A percentile compares a stretch with the other conserved stretches of the same genome.
Evolutionary conservation across 2,888 invertebrate genomes (phyloP).

Genomic region (Isotomurus palustris): DNA sequence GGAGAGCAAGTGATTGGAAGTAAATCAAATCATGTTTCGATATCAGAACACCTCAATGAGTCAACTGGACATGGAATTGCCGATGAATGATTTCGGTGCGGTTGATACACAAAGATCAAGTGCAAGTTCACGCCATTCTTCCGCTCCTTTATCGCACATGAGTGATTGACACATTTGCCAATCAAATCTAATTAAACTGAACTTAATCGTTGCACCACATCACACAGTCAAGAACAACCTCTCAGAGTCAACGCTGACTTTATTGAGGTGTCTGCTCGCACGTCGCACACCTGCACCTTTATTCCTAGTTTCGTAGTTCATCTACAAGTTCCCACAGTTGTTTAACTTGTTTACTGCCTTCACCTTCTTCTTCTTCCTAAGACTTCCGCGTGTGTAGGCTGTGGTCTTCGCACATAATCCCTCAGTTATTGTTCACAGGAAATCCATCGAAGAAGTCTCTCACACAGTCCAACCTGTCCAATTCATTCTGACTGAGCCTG

Average conservation of each 20-base stretch:
- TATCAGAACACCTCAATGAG: background rate
- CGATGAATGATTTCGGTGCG: background rate
- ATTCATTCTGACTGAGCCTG: too few relatives aligned
- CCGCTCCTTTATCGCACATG: background rate
- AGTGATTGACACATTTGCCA: background rate
- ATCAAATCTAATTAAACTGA: background rate
- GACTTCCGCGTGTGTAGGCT: too few relatives aligned
- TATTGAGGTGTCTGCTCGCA: background rate
- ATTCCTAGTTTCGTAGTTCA: too few relatives aligned
- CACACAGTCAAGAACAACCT: background rate
- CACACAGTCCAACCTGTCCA: too few relatives aligned
- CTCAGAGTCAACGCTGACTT: background rate
- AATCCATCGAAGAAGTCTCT: too few relatives aligned
- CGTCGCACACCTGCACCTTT: background rate
- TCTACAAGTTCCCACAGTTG: too few relatives aligned
- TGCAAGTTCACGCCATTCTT: conserved; percentile 9
- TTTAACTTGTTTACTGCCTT: too few relatives aligned
- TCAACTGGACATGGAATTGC: background rate
- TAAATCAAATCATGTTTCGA: background rate
- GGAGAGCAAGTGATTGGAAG: too few relatives aligned
- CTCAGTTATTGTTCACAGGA: too few relatives aligned
- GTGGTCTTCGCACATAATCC: too few relatives aligned
- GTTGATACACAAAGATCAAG: background rate
- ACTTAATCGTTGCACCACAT: background rate
- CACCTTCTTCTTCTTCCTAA: too few relatives aligned